phyloP scores from a whole-genome alignment of 2,888 invertebrate genomes.

The Pterostichus niger region DNA sequence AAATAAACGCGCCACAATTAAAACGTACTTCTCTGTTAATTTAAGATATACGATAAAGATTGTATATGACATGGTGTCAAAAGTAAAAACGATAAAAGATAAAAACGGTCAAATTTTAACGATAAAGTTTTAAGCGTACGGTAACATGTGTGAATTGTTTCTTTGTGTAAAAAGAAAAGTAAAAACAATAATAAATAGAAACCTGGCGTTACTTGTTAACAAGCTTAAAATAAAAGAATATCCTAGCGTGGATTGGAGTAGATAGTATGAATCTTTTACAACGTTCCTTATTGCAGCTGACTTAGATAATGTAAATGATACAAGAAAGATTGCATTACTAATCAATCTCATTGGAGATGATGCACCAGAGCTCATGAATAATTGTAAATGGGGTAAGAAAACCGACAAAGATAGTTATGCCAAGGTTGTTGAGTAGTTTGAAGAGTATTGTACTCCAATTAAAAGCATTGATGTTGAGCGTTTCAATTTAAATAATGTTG shows the following conservation, averaged over 20 bases:
- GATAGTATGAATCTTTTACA: conserved; percentile 38
- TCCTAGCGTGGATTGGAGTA: conserved; percentile 40
- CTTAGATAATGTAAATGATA: conserved; percentile 39
- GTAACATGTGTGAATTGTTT: not conserved
- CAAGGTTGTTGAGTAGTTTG: no score
- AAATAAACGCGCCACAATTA: no score
- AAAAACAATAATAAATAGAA: not conserved
- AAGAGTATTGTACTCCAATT: no score
- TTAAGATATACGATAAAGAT: no score
- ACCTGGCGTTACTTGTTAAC: conserved; percentile 27
- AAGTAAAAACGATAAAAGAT: conserved; percentile 15
- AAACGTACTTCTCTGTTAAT: no score
- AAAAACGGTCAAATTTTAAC: no score
- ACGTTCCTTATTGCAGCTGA: conserved; percentile 37
- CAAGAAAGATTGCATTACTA: conserved; percentile 37
- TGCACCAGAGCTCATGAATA: no score
- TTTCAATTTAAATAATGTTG: conserved; percentile 59
- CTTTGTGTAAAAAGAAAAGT: no score
- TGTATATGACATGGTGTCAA: conserved; percentile 42
- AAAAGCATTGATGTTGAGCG: conserved; percentile 50
- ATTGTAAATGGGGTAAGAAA: no score
- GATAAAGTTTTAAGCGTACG: not conserved
- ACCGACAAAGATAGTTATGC: no score
- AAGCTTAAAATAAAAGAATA: conserved; percentile 60
- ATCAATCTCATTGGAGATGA: no score